Evolutionary conservation across 2,797 vertebrate species (phyloP), one percentile per base, ranked within the genome.

Genomic region (Spheniscus humboldti): DNA sequence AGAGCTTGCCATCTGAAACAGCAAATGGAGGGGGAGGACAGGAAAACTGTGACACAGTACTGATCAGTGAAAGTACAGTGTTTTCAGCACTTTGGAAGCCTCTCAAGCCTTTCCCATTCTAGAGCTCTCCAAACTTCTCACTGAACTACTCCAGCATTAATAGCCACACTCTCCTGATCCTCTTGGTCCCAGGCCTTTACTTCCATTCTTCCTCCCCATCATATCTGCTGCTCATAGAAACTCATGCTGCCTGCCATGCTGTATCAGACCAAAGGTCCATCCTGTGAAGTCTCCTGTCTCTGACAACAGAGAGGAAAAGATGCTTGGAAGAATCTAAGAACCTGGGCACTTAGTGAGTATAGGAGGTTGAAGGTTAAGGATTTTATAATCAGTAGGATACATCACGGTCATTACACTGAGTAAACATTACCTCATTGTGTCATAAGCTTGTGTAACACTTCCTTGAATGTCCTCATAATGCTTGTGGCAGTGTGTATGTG

Each of bases 241-340:
- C 28, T 11, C 2, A 1, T 2, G 0, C 22, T 52, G 13, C 13
- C 7, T 67, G 20, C 17, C 3, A 0, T 66, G 11, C 14, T 59
- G 4, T 56, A 6, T 82, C 37, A 79, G 45, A 75, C 24, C 63
- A 60, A 7, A 76, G 13, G 17, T 59, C 25, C 6, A 20, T 79
- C 23, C 28, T 68, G 4, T 78, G 39, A 64, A 43, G 9, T 64
- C 45, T 52, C 4, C 8, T 28, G 14, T 81, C 76, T 93, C 17
- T 91, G 23, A 23, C 20, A n/a, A 2, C 11, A 87, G 78, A 48
- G 31, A 16, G 5, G 37, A 50, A 43, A 35, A 81, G 14, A 13
- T 72, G 27, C 18, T 62, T 88, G 60, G 55, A 66, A 47, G 27
- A 74, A 57, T 30, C 9, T n/a, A n/a, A 59, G 35, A 84, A 78